Evolutionary conservation across 2,797 vertebrate species (phyloP).

Genomic region (Anableps anableps): DNA sequence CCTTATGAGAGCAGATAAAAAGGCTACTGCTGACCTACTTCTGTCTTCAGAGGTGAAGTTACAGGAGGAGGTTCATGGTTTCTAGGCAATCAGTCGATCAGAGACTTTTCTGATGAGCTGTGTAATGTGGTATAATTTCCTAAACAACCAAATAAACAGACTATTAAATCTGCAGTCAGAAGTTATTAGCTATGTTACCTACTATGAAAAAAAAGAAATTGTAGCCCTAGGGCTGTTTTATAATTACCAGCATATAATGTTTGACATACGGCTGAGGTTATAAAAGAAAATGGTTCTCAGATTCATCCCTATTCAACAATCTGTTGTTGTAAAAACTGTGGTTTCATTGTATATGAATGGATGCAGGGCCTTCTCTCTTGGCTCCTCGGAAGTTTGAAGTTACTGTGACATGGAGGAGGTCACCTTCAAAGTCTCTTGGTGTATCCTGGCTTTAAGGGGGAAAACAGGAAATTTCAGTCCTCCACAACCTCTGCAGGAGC

Average conservation of each 20-base stretch:
- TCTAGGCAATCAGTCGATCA: constrained; percentile 21
- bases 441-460: constrained; percentile 49
- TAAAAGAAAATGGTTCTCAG: constrained; percentile 13
- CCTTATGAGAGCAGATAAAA: constrained; percentile 21
- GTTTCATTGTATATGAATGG: not conserved
- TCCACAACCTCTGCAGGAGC: constrained; percentile 51
- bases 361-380: constrained; percentile 13
- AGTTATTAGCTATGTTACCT: constrained; percentile 17
- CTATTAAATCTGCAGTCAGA: not conserved
- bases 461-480: constrained; percentile 55
- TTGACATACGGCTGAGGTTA: constrained; percentile 7
- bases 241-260: constrained; percentile 24
- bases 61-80: constrained; percentile 19
- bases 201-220: constrained; percentile 37
- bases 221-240: constrained; percentile 23
- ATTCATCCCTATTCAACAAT: constrained; percentile 1
- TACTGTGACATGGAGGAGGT: constrained; percentile 38
- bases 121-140: constrained; percentile 38
- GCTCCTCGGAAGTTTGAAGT: constrained; percentile 33
- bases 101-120: constrained; percentile 10
- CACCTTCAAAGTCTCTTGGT: constrained; percentile 59
- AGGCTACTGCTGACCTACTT: constrained; percentile 28
- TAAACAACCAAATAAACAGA: constrained; percentile 7
- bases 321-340: constrained; percentile 10
- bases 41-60: constrained; percentile 25